Conservation (phyloP, 1,140 invertebrate species). For the Achatina immaculata region DNA sequence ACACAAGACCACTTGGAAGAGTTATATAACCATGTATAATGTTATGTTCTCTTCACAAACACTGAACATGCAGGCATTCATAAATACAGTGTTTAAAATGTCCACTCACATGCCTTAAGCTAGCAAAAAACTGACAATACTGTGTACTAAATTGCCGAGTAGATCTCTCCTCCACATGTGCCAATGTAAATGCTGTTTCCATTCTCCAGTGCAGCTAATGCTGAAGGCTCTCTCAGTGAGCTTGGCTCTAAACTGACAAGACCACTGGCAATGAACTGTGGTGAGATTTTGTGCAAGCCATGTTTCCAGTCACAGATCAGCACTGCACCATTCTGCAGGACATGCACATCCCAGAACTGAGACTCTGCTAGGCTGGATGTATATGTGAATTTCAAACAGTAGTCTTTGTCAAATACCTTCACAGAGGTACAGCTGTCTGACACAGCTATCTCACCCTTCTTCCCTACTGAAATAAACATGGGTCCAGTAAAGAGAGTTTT, state of each 20-base stretch:
- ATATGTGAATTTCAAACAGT: constrained; percentile 21
- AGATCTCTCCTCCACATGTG: constrained; percentile 33
- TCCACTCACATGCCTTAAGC: no score
- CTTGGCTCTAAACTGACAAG: constrained; percentile 6
- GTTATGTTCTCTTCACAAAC: no score
- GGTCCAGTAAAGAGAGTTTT: constrained; percentile 24
- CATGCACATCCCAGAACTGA: constrained; percentile 36
- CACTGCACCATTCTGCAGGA: neutral
- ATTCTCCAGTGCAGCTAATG: constrained; percentile 27
- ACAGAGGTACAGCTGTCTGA: constrained; percentile 30
- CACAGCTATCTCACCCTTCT: constrained; percentile 27
- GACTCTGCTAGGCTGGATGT: constrained; percentile 23
- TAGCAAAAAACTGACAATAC: no score
- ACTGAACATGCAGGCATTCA: no score
- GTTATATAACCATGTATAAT: no score
- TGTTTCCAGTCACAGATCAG: constrained; percentile 39
- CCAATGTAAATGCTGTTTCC: constrained; percentile 26
- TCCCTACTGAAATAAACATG: constrained; percentile 38
- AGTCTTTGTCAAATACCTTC: constrained; percentile 35
- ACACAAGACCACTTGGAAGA: no score
- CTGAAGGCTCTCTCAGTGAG: constrained; percentile 32
- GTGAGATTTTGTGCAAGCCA: constrained; percentile 35
- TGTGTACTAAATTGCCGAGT: constrained; percentile 18
- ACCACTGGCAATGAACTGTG: constrained; percentile 15
- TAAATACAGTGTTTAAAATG: no score